Percentiles rank a stretch among this genome's conserved stretches.
Conservation (phyloP, 1,140 invertebrate species). For the Drosophila teissieri region DNA sequence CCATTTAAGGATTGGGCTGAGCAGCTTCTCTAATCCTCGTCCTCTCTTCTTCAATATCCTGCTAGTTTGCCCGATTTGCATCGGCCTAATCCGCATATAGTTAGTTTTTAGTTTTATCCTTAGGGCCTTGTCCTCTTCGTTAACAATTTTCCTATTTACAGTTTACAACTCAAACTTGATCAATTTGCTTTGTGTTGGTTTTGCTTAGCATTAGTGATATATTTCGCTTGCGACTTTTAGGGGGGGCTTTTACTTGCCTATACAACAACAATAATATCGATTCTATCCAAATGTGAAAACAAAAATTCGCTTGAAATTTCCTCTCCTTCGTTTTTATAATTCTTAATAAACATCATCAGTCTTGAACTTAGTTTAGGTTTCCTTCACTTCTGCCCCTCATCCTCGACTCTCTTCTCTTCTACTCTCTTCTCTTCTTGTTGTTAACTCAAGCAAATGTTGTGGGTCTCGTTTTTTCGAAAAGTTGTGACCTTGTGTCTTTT, state of each 20-base stretch:
- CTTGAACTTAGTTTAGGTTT: constrained; percentile 82
- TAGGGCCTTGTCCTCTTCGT: constrained; percentile 5
- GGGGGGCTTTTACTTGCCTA: constrained; percentile 24
- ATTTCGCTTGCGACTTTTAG: constrained; percentile 18
- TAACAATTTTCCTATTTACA: constrained; percentile 54
- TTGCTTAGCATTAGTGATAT: constrained; percentile 78
- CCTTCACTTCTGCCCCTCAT: constrained; percentile 7
- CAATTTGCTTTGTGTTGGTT: constrained; percentile 15
- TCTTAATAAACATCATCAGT: constrained; percentile 84
- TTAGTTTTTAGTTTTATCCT: constrained; percentile 12
- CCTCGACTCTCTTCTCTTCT: constrained; percentile 1
- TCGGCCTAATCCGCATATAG: constrained; percentile 21
- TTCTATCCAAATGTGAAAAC: constrained; percentile 70
- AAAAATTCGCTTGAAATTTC: constrained; percentile 41
- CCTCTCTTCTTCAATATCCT: background rate
- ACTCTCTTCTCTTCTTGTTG: background rate
- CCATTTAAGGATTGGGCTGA: constrained; percentile 21
- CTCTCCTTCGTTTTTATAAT: constrained; percentile 57
- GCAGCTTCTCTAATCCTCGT: constrained; percentile 16
- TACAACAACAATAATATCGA: constrained; percentile 62
- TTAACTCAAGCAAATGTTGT: constrained; percentile 21
- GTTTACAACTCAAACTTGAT: constrained; percentile 47
- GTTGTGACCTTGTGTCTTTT: constrained; percentile 37
- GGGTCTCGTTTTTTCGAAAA: constrained; percentile 14
- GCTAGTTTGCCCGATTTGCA: constrained; percentile 24